phyloP scores from a whole-genome alignment of 2,888 invertebrate species.

The Platerodrilus igneus region DNA sequence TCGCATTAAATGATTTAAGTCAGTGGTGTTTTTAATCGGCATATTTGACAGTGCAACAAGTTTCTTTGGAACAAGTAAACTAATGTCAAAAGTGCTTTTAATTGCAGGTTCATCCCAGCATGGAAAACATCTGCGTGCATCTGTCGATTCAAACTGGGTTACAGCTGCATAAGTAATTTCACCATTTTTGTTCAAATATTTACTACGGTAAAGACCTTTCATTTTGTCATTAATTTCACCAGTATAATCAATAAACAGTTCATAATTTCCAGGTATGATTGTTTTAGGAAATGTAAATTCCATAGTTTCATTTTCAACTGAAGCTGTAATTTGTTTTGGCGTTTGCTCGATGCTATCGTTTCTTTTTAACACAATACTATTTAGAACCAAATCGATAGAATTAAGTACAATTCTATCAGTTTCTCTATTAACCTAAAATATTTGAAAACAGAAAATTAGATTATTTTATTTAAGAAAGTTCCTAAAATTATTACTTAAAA shows the following conservation, averaged over 20 bases:
- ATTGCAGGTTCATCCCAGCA: constrained; percentile 97
- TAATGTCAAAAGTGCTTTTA: constrained; percentile 91
- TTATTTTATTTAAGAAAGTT: no score
- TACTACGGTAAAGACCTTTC: constrained; percentile 83
- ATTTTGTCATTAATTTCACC: constrained; percentile 87
- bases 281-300: constrained; percentile 60
- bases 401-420: constrained; percentile 71
- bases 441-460: constrained; percentile 24
- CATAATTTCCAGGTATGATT: constrained; percentile 55
- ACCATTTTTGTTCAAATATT: constrained; percentile 68
- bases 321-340: constrained; percentile 42
- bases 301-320: constrained; percentile 62
- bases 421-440: constrained; percentile 58
- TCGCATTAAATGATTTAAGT: constrained; percentile 27
- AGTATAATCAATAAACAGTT: constrained; percentile 66
- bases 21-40: constrained; percentile 54
- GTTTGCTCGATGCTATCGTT: constrained; percentile 45
- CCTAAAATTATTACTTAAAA: no score
- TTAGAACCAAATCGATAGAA: constrained; percentile 68
- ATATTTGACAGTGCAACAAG: constrained; percentile 89
- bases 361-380: constrained; percentile 54
- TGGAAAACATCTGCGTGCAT: constrained; percentile 89
- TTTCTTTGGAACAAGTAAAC: constrained; percentile 72
- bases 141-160: constrained; percentile 87
- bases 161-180: constrained; percentile 79